Percentiles rank a stretch among this genome's conserved stretches.
Evolutionary conservation across 2,797 vertebrate genomes (phyloP).

Genomic region (Triplophysa bombifrons): DNA sequence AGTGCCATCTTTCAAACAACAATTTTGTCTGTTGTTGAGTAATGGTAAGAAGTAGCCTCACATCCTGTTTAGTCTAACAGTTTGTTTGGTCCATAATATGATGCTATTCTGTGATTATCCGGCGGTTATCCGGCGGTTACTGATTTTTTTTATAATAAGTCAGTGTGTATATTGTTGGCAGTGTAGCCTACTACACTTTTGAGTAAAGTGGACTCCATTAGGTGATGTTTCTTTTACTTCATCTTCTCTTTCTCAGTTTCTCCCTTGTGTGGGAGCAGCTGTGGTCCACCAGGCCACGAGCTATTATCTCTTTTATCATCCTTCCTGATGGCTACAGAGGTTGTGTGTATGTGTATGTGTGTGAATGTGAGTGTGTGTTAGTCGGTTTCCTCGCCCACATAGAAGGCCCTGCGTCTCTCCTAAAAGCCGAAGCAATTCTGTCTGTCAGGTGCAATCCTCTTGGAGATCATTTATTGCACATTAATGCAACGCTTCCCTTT

Average conservation of each 20-base stretch:
- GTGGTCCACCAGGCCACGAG: constrained; percentile 56
- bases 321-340: constrained; percentile 54
- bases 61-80: constrained; percentile 43
- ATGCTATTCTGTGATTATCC: constrained; percentile 9
- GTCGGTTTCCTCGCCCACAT: constrained; percentile 27
- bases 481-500: constrained; percentile 61
- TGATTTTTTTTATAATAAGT: constrained; percentile 19
- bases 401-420: constrained; percentile 56
- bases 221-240: constrained; percentile 32
- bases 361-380: constrained; percentile 55
- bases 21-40: constrained; percentile 1
- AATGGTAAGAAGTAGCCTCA: constrained; percentile 13
- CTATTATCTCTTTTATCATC: constrained; percentile 65
- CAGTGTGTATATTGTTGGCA: constrained; percentile 18
- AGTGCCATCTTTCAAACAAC: constrained; percentile 17
- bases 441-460: constrained; percentile 65
- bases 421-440: constrained; percentile 69
- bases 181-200: constrained; percentile 4
- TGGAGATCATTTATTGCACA: constrained; percentile 58
- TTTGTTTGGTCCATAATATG: constrained; percentile 3
- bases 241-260: constrained; percentile 22
- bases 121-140: neutral
- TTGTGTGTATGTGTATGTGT: constrained; percentile 32
- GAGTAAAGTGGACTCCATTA: constrained; percentile 35
- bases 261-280: constrained; percentile 58